Evolutionary conservation across 2,113 vertebrate species (phyloP), one percentile per base, ranked within the genome.

Genomic region (Gambusia holbrooki): DNA sequence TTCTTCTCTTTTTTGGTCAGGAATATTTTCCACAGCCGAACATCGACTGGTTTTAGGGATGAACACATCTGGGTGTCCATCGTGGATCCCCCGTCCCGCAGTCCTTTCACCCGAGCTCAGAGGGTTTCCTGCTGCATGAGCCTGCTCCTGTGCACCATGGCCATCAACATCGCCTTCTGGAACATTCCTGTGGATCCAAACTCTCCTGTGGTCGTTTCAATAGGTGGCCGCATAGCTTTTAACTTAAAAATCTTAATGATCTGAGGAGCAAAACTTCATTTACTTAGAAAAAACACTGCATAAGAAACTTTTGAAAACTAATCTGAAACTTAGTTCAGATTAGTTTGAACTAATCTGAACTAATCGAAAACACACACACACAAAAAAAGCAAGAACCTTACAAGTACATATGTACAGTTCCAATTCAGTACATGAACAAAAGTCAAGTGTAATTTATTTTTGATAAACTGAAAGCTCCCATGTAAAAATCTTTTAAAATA

Each of bases 151-250:
- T 95, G 95, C 82, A 95, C 95, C 82, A 96, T 96, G 95, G 94
- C 94, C 79, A 95, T 95, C 68, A 95, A 95, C 74, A 96, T 96
- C n/a, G 94, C 95, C 81, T 96, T 96, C 86, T 96, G 94, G 94
- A 95, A 95, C 81, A 70, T 94, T 48, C 93, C 94, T 4, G 32
- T 81, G 6, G 73, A 93, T 62, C 11, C 32, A 13, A 28, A 72
- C 12, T 94, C 94, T 5, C 86, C 93, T 14, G 89, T 94, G 4
- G 51, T 96, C 71, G 74, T 96, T 45, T 76, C 86, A 4, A 14
- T 95, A 2, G 95, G 95, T 95, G 73, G 88, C 66, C 27, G 45
- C 7, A 5, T 6, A 67, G 12, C 48, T 17, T 73, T 73, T 48
- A 45, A 3, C 45, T 67, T 37, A 33, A 15, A 45, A n/a, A 66